Conservation (phyloP, 2,113 vertebrate genomes). For the Syngnathoides biaculeatus region DNA sequence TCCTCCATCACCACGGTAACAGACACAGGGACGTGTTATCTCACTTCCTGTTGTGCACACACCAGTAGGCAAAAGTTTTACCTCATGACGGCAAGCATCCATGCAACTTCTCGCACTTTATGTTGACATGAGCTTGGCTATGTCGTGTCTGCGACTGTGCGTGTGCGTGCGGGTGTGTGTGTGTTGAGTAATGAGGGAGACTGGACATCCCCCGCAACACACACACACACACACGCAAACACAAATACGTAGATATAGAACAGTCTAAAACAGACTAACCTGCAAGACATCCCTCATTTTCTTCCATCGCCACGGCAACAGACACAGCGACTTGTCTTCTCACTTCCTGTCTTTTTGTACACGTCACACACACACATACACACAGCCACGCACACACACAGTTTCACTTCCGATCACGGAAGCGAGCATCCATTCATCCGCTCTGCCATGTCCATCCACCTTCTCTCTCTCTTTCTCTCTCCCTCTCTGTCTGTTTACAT, state of each 20-base stretch:
- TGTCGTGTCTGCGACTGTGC: conserved; percentile 15
- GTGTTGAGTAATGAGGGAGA: conserved; percentile 3
- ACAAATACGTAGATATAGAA: conserved; percentile 12
- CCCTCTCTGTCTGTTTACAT: conserved; percentile 48
- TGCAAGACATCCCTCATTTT: neutral
- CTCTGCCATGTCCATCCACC: conserved; percentile 16
- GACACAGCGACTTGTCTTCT: conserved; percentile 3
- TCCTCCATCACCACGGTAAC: neutral
- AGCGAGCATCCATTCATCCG: conserved; percentile 12
- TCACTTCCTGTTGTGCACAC: neutral
- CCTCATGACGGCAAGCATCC: neutral
- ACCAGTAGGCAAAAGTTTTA: neutral
- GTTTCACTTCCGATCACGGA: neutral
- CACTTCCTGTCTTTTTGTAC: neutral
- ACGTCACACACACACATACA: neutral
- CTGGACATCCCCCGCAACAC: conserved; percentile 28
- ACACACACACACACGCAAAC: conserved; percentile 14
- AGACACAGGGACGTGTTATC: neutral
- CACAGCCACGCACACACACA: neutral
- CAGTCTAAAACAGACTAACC: neutral
- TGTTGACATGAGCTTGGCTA: neutral
- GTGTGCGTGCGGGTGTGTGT: conserved; percentile 16
- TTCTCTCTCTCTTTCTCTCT: conserved; percentile 6
- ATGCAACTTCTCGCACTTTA: neutral
- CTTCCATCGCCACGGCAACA: neutral